These are phyloP conservation scores for Deilephila elpenor DNA, from an alignment of 2,888 invertebrate genomes.

Conservation along the genomic window DNA sequence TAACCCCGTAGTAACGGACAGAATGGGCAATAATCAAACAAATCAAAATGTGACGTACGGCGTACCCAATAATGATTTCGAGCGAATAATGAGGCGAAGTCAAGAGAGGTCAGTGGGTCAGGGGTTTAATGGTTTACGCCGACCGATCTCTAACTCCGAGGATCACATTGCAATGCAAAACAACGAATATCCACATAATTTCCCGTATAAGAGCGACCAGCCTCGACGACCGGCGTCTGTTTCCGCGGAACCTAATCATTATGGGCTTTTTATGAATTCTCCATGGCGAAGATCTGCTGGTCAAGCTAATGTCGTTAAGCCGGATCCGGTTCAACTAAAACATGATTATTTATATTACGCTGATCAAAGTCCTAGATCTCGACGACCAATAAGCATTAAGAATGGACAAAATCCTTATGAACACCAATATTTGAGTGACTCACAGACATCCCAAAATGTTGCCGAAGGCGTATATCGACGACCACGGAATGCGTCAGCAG, in stretches of 20 bases:
- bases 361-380: constrained; percentile 89
- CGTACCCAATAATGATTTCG: constrained; percentile 79
- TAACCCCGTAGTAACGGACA: constrained; percentile 65
- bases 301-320: constrained; percentile 63
- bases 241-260: constrained; percentile 80
- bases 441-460: constrained; percentile 70
- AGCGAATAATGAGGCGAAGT: constrained; percentile 78
- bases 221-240: constrained; percentile 79
- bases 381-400: constrained; percentile 89
- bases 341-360: constrained; percentile 88
- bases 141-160: constrained; percentile 80
- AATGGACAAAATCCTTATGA: constrained; percentile 74
- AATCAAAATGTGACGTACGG: constrained; percentile 67
- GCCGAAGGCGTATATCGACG: constrained; percentile 65
- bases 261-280: constrained; percentile 72
- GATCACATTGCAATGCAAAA: constrained; percentile 83
- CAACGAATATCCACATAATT: constrained; percentile 69
- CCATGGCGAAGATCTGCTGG: constrained; percentile 72
- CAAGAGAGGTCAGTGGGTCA: constrained; percentile 75
- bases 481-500: constrained; percentile 84
- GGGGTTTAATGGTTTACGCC: constrained; percentile 75
- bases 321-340: constrained; percentile 71
- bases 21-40: constrained; percentile 59
- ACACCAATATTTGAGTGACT: constrained; percentile 80
- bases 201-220: constrained; percentile 68